Evolutionary conservation across 1,140 invertebrate species (phyloP).

Genomic region (Rhagoletis pomonella): DNA sequence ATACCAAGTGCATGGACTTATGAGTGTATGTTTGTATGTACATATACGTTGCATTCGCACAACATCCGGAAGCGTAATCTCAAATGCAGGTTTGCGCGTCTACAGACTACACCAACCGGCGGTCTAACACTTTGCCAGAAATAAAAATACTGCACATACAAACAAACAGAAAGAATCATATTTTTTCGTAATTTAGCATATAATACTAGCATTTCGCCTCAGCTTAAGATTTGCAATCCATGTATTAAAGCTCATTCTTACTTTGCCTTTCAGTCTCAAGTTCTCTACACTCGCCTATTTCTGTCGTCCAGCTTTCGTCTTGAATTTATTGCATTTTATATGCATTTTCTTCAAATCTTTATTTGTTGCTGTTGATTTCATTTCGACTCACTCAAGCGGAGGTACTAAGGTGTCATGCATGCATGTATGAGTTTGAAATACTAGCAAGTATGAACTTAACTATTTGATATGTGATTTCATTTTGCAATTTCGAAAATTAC

Average conservation of each 20-base stretch:
- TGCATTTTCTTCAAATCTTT: slow-evolving; percentile 20
- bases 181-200: neutral
- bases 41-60: neutral
- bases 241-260: neutral
- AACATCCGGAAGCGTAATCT: slow-evolving; percentile 25
- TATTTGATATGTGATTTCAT: slow-evolving; percentile 7
- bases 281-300: slow-evolving; percentile 9
- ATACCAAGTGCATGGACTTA: neutral
- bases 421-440: neutral
- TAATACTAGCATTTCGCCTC: neutral
- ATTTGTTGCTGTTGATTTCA: slow-evolving; percentile 56
- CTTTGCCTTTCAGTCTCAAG: too few species aligned
- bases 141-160: slow-evolving; percentile 39
- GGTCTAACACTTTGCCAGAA: slow-evolving; percentile 17
- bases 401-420: neutral
- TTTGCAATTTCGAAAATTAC: slow-evolving; percentile 22
- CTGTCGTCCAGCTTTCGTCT: slow-evolving; percentile 32
- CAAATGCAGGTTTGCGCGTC: slow-evolving; percentile 37
- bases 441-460: neutral
- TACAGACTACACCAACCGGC: neutral
- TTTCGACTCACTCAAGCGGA: slow-evolving; percentile 43
- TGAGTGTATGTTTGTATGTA: too few species aligned
- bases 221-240: slow-evolving; percentile 4
- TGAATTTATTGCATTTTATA: slow-evolving; percentile 29
- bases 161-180: neutral